A percentile compares a stretch with the other conserved stretches of the same genome.
These are phyloP conservation scores for Seriola quinqueradiata DNA, from an alignment of 2,113 vertebrate species.

Conservation along the genomic window DNA sequence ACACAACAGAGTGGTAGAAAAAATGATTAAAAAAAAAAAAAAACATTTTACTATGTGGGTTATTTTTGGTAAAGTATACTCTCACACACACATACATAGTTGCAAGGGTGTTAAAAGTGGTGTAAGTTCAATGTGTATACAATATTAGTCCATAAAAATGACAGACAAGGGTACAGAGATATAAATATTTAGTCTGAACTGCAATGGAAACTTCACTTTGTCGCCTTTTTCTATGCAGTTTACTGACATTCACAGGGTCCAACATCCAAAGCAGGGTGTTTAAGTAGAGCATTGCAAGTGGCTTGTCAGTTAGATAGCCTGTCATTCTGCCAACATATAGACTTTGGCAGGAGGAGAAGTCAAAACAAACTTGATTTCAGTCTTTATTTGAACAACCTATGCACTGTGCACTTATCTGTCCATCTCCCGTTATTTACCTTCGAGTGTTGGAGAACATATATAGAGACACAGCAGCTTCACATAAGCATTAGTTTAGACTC, in stretches of 20 bases:
- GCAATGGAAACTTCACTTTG: slow-evolving; percentile 33
- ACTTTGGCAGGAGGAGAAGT: slow-evolving; percentile 13
- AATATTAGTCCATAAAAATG: slow-evolving; percentile 13
- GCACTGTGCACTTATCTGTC: background rate
- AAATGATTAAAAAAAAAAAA: background rate
- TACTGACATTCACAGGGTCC: background rate
- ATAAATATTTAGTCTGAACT: slow-evolving; percentile 49
- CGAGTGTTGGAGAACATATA: background rate
- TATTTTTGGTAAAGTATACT: background rate
- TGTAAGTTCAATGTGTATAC: background rate
- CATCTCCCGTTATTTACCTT: slow-evolving; percentile 15
- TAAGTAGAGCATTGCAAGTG: background rate
- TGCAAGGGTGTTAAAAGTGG: background rate
- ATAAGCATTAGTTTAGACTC: background rate
- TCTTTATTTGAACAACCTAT: slow-evolving; percentile 40
- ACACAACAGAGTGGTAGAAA: slow-evolving; percentile 29
- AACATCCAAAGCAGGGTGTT: slow-evolving; percentile 1
- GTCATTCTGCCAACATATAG: slow-evolving; percentile 10
- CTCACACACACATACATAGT: background rate
- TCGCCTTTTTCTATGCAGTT: background rate
- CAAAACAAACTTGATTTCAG: slow-evolving; percentile 54
- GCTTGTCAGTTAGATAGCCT: background rate
- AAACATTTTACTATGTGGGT: background rate
- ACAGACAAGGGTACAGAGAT: background rate
- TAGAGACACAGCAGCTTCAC: background rate